phyloP scores from a whole-genome alignment of 2,888 invertebrate genomes.

The Napeogenes sylphis region DNA sequence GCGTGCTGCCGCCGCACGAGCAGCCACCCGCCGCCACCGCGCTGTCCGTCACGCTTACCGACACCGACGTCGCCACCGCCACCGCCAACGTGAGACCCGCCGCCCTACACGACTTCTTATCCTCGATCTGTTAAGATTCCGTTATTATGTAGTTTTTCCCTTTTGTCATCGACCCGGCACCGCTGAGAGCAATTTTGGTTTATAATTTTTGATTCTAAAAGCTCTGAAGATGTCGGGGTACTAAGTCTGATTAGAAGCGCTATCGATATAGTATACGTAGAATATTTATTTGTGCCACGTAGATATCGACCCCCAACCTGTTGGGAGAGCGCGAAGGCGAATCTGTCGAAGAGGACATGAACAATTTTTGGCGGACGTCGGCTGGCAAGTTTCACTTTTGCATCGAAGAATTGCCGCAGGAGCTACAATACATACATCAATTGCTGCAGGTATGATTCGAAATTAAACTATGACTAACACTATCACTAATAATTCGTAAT shows the following conservation, averaged over 20 bases:
- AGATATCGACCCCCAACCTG: conserved; percentile 86
- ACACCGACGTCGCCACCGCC: conserved; percentile 90
- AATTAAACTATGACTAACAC: neutral
- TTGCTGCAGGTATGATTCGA: conserved; percentile 82
- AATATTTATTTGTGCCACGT: conserved; percentile 32
- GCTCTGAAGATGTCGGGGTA: no score
- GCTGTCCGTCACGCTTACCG: conserved; percentile 90
- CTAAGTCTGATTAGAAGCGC: no score
- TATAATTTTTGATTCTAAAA: no score
- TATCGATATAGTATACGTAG: conserved; percentile 15
- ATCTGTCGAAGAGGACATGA: conserved; percentile 84
- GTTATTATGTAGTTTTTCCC: no score
- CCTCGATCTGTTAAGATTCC: no score
- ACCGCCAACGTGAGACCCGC: conserved; percentile 61
- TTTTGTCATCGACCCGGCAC: no score
- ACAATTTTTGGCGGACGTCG: conserved; percentile 94
- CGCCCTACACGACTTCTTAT: neutral
- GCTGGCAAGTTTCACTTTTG: conserved; percentile 95
- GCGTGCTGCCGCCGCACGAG: conserved; percentile 86
- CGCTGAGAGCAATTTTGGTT: no score
- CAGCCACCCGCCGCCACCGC: conserved; percentile 86
- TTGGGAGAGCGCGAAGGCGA: conserved; percentile 86
- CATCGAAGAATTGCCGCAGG: conserved; percentile 92
- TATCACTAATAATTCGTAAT: no score
- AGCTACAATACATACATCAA: conserved; percentile 95